phyloP scores from a whole-genome alignment of 1,140 invertebrate species.

The Drosophila bocki region DNA sequence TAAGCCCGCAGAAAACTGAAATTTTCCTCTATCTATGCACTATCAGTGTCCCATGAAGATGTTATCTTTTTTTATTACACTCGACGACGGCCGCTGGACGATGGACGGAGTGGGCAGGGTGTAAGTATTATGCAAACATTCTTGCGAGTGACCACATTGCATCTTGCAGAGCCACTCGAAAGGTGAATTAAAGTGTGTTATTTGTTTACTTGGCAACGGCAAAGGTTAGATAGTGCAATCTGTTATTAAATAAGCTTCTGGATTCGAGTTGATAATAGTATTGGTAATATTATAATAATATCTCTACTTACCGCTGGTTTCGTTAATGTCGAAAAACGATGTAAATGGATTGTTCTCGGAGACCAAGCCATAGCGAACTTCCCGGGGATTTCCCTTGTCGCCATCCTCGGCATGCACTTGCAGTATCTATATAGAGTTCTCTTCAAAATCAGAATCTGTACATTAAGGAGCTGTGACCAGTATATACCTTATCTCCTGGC shows the following conservation, averaged over 20 bases:
- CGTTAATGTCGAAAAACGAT: slow-evolving; percentile 93
- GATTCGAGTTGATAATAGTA: not conserved
- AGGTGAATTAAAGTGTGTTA: slow-evolving; percentile 34
- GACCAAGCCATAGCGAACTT: slow-evolving; percentile 92
- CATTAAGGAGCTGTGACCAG: not conserved
- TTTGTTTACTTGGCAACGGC: slow-evolving; percentile 10
- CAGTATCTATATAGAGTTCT: slow-evolving; percentile 86
- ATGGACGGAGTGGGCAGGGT: slow-evolving; percentile 13
- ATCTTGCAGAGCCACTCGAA: not conserved
- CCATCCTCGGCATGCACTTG: slow-evolving; percentile 95
- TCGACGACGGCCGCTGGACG: not conserved
- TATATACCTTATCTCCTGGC: slow-evolving; percentile 87
- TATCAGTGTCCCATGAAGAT: slow-evolving; percentile 52
- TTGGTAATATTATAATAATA: not conserved
- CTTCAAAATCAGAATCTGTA: slow-evolving; percentile 4
- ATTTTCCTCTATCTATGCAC: slow-evolving; percentile 37
- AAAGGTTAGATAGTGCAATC: slow-evolving; percentile 14
- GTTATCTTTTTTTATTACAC: slow-evolving; percentile 50
- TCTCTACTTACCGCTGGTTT: slow-evolving; percentile 89
- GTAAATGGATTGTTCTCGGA: slow-evolving; percentile 93
- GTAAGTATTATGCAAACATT: slow-evolving; percentile 41
- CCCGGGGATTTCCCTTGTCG: slow-evolving; percentile 92
- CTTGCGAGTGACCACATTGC: slow-evolving; percentile 12
- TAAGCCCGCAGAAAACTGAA: slow-evolving; percentile 36
- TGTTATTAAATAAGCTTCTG: slow-evolving; percentile 5